Base-by-base conservation (phyloP, 2,113 vertebrate species). In the Gymnogyps californianus region DNA sequence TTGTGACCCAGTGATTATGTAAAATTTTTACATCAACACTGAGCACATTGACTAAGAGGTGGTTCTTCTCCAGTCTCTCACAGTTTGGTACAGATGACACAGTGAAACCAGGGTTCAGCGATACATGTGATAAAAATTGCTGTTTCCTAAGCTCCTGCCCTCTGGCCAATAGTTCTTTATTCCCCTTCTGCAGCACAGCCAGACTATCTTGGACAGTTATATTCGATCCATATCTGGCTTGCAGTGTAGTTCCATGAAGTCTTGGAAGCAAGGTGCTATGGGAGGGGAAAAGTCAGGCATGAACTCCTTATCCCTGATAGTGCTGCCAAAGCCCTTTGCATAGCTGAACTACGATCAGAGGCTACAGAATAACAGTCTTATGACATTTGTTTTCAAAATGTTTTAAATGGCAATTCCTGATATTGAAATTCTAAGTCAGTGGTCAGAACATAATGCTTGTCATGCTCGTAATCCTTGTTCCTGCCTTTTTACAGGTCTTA, bases 401-500 rank as follows among this genome's bases (percentile, higher is more conserved):
- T 22, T 77, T 89, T 52, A 32, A 59, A 34, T n/a, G 54, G n/a
- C n/a, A 49, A 2, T n/a, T 87, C 54, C 67, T 52, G 26, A 32
- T 13, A 9, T 3, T 55, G 62, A 46, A 38, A 76, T 54, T 49
- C 14, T 2, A 38, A 64, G 24, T 7, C 58, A 9, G 34, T 32
- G 11, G 20, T 31, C 16, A 62, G 38, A 81, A 34, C 8, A 13
- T 9, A 40, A 21, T 13, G 16, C 55, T 81, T 49, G 16, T 26
- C 64, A n/a, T 76, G 24, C 28, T 51, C 57, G 57, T 72, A 34
- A 77, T 54, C 44, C 46, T 54, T 24, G 14, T 26, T 71, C 44
- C 77, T 93, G 66, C 5, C 15, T 72, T 62, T 76, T 71, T 58
- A 47, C 97, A 99, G 99, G 21, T 98, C 67, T 94, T 99, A 22